Conservation (phyloP, 1,140 invertebrate species). For the Zaprionus taronus region DNA sequence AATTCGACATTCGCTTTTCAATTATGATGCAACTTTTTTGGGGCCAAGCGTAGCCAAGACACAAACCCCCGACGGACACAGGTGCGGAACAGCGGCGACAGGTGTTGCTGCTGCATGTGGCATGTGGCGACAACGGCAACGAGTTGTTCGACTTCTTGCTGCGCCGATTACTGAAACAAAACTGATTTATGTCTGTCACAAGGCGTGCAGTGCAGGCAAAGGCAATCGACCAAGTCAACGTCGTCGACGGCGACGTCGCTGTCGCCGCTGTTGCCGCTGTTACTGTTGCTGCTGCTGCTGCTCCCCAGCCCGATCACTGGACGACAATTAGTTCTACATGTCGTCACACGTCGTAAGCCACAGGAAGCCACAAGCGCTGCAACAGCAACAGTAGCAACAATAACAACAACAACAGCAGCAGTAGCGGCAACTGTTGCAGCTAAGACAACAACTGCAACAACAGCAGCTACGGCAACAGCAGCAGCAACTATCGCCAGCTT, state of each 20-base stretch:
- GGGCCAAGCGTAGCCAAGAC: conserved; percentile 1
- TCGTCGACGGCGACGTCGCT: neutral
- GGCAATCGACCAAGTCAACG: conserved; percentile 44
- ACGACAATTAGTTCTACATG: conserved; percentile 84
- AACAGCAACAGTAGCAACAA: conserved; percentile 21
- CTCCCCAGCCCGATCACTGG: conserved; percentile 48
- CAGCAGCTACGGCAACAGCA: conserved; percentile 2
- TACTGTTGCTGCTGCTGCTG: conserved; percentile 1
- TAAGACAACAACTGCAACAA: conserved; percentile 16
- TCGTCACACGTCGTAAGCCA: conserved; percentile 83
- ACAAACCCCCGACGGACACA: conserved; percentile 7
- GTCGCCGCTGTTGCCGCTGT: neutral
- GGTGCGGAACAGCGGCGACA: conserved; percentile 5
- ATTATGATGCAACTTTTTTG: conserved; percentile 67
- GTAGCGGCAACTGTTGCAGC: conserved; percentile 11
- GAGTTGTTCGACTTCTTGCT: conserved; percentile 68
- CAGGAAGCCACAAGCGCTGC: conserved; percentile 72
- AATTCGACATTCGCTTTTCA: conserved; percentile 46
- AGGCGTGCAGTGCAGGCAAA: conserved; percentile 62
- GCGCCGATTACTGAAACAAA: conserved; percentile 80
- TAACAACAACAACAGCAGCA: conserved; percentile 13
- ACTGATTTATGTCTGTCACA: conserved; percentile 82
- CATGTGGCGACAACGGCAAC: conserved; percentile 44
- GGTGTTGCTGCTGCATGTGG: conserved; percentile 32
- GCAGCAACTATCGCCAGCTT: conserved; percentile 42